Conservation (phyloP, 2,888 invertebrate genomes). For the Pristionchus maxplancki region DNA sequence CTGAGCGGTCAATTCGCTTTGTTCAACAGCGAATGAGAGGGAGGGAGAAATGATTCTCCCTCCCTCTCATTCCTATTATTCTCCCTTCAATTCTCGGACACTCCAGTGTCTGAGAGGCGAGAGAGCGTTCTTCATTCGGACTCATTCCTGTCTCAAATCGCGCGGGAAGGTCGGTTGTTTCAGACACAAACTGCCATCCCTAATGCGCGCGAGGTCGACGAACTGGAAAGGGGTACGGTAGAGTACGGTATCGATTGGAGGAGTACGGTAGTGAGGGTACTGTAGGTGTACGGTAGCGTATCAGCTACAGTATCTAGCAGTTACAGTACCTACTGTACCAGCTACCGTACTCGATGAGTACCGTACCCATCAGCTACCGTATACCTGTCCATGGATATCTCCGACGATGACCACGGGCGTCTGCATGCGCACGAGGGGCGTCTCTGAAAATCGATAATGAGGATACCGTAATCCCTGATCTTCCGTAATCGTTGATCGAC, state of each 20-base stretch:
- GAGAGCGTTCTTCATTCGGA: no score
- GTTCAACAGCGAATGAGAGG: no score
- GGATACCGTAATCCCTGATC: background rate
- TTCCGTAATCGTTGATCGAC: background rate
- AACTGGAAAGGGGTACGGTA: constrained; percentile 4
- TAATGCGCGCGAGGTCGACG: background rate
- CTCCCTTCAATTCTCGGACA: no score
- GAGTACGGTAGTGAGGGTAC: background rate
- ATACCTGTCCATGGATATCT: constrained; percentile 42
- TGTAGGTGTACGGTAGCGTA: background rate
- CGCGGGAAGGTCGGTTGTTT: no score
- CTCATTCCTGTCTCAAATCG: no score
- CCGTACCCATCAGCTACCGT: background rate
- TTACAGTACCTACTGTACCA: no score
- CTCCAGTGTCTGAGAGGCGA: no score
- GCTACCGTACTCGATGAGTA: background rate
- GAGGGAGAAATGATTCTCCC: no score
- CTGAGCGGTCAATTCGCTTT: no score
- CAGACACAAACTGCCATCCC: no score
- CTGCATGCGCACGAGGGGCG: background rate
- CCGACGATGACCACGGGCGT: background rate
- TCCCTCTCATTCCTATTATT: no score
- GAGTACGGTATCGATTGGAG: background rate
- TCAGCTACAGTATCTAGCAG: background rate
- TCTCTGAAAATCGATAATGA: background rate